Evolutionary conservation across 2,113 vertebrate species (phyloP).

Genomic region (Centropus bengalensis): DNA sequence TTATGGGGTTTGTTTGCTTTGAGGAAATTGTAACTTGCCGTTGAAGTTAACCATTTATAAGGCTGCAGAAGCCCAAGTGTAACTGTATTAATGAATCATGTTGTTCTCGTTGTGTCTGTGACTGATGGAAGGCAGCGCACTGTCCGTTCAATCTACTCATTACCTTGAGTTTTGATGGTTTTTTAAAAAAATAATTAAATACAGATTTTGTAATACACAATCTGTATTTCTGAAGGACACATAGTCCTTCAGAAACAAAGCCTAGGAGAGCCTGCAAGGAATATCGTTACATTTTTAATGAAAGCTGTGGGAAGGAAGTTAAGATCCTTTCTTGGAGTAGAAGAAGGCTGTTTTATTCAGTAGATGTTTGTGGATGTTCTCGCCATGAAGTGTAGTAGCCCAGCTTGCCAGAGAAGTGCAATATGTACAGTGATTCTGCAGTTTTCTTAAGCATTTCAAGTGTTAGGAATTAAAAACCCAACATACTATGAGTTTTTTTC

Average conservation of each 20-base stretch:
- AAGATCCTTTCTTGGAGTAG: conserved; percentile 46
- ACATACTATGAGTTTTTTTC: neutral
- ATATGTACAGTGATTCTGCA: conserved; percentile 75
- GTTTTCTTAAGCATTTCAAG: conserved; percentile 71
- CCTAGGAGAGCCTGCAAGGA: conserved; percentile 42
- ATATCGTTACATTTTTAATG: conserved; percentile 38
- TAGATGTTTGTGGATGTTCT: conserved; percentile 63
- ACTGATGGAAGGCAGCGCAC: conserved; percentile 49
- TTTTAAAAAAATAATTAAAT: neutral
- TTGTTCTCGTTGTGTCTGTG: conserved; percentile 58
- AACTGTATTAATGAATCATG: conserved; percentile 62
- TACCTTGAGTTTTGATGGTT: conserved; percentile 24
- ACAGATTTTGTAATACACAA: conserved; percentile 25
- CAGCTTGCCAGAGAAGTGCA: conserved; percentile 76
- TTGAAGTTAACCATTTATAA: conserved; percentile 31
- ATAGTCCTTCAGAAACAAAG: conserved; percentile 62
- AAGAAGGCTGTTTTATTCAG: conserved; percentile 48
- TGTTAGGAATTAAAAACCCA: conserved; percentile 41
- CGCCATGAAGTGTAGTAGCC: conserved; percentile 59
- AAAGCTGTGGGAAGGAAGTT: conserved; percentile 62
- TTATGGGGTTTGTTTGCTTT: conserved; percentile 37
- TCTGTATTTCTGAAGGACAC: no score
- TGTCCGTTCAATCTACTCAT: conserved; percentile 42
- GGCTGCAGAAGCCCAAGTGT: conserved; percentile 40
- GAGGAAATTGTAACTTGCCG: neutral